These are phyloP conservation scores for Epizoanthus illoricatus DNA, from an alignment of 92 coral and sea anemone species.

Conservation along the genomic window DNA sequence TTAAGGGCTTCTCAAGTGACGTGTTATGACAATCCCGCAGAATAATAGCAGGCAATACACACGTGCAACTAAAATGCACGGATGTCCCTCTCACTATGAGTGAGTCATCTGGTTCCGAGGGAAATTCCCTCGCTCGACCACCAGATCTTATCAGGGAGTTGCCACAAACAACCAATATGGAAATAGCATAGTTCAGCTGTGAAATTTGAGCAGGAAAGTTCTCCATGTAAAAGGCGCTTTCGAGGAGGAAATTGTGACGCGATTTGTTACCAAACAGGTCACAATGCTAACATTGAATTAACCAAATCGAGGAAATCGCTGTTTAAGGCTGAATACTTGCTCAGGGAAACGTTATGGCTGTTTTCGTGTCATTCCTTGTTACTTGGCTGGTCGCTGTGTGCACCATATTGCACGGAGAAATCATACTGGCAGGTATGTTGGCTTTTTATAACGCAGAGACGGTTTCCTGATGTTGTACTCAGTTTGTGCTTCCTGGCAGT, in stretches of 20 bases:
- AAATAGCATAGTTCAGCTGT: constrained; percentile 1
- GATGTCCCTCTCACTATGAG: not conserved
- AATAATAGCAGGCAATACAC: constrained; percentile 26
- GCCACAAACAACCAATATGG: constrained; percentile 17
- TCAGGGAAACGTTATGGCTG: constrained; percentile 19
- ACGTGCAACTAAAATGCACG: constrained; percentile 31
- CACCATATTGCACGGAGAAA: not conserved
- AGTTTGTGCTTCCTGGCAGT: constrained; percentile 13
- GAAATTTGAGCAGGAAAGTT: constrained; percentile 22
- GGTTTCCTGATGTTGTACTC: not conserved
- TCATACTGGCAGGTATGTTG: constrained; percentile 14
- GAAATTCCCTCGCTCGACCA: constrained; percentile 38
- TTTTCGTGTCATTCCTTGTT: not conserved
- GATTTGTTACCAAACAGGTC: constrained; percentile 19
- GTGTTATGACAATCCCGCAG: constrained; percentile 40
- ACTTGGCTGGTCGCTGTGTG: not conserved
- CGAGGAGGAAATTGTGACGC: not conserved
- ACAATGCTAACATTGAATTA: not conserved
- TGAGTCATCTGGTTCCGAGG: constrained; percentile 28
- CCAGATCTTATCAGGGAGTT: constrained; percentile 41
- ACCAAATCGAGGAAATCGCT: not conserved
- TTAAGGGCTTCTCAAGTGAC: constrained; percentile 17
- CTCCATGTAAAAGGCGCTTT: constrained; percentile 6
- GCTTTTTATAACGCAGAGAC: no score
- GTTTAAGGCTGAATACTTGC: constrained; percentile 5